Base-by-base conservation (phyloP, 2,888 invertebrate species). In the Drosophila merina region DNA sequence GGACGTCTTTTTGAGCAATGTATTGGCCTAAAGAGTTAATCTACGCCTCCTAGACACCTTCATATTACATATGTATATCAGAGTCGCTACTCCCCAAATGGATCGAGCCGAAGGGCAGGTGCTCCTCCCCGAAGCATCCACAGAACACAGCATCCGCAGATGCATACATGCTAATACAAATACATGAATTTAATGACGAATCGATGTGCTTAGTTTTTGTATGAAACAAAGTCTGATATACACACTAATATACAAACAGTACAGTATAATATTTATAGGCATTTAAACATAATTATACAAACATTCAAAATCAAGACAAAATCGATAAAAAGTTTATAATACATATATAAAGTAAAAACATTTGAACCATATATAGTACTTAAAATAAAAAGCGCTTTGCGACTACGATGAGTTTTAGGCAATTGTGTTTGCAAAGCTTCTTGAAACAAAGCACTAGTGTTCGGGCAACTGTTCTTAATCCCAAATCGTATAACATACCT, bases 171-270 rank as follows among this genome's bases (percentile, higher is more conserved):
- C 52, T 44, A 64, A 71, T 71, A 78, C 63, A 86, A 62, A 86
- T 82, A 83, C 86, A 83, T 77, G 86, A 83, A 83, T 87, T 87
- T 83, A 83, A 82, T 79, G 86, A 88, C 79, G 77, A 83, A 88
- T 83, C 86, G 77, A 83, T 88, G 88, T 88, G 88, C 83, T 83
- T 83, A 86, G 87, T 88, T 70, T 82, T 84, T 88, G 86, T 86
- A 88, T 87, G 86, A 89, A 85, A 89, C 83, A 80, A 81, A 89
- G 88, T 88, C 89, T 89, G 88, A 88, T 88, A 88, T 89, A 89
- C 80, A 89, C 81, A 88, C 83, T 85, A 87, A 86, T 87, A 88
- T 87, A 89, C 89, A 86, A 60, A 75, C 79, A 72, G 83, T 78
- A 83, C 80, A 74, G 74, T 88, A 83, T 86, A 88, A 77, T 77